Evolutionary conservation across 2,888 invertebrate genomes (phyloP).

Genomic region (Cepaea hortensis): DNA sequence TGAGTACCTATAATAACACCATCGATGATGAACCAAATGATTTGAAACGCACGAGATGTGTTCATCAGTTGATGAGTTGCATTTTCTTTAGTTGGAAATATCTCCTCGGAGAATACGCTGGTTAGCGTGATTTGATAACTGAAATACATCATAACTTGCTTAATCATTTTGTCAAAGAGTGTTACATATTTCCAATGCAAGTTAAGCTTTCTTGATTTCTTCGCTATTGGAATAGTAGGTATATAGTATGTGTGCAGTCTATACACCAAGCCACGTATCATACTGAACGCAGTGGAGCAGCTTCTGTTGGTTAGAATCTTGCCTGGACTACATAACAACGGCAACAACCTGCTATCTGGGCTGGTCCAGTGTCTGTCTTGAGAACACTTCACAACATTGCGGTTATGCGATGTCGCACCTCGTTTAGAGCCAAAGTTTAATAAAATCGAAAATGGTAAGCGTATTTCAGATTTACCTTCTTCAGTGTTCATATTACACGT

Average conservation of each 20-base stretch:
- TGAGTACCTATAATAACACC: too few species aligned
- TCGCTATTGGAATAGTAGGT: background rate
- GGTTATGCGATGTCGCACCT: background rate
- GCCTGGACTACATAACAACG: conserved; percentile 26
- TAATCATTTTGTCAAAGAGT: background rate
- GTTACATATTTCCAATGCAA: background rate
- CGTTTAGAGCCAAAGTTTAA: background rate
- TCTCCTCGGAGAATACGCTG: too few species aligned
- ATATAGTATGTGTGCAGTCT: background rate
- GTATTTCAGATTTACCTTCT: too few species aligned
- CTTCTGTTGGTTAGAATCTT: background rate
- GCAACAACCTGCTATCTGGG: conserved; percentile 6
- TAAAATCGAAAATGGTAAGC: background rate
- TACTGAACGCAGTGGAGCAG: conserved; percentile 12
- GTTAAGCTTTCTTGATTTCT: too few species aligned
- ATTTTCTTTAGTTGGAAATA: background rate
- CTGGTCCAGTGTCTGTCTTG: background rate
- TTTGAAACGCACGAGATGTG: too few species aligned
- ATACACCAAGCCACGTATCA: conserved; percentile 24
- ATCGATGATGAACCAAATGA: too few species aligned
- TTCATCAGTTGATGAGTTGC: background rate
- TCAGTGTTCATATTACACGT: too few species aligned
- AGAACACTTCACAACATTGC: background rate
- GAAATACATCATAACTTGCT: background rate
- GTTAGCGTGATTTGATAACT: too few species aligned